Evolutionary conservation across 37 sponge, comb jelly and placozoan species (phyloP).

Genomic region (Petrosia ficiformis): DNA sequence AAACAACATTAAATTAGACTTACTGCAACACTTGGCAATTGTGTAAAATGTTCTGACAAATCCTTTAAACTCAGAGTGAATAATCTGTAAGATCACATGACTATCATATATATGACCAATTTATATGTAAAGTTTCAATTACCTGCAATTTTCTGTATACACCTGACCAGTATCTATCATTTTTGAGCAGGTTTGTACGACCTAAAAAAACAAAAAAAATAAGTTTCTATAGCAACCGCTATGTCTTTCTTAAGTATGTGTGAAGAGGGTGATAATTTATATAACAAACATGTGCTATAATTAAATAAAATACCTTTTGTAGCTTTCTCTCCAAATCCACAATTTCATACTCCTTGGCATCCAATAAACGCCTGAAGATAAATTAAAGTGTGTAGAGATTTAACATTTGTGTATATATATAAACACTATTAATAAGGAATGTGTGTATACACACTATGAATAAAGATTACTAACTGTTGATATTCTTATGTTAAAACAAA

Average conservation of each 20-base stretch:
- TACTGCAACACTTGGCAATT: constrained; percentile 16
- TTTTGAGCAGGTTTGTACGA: constrained; percentile 44
- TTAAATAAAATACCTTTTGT: background rate
- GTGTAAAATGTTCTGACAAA: constrained; percentile 33
- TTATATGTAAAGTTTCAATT: background rate
- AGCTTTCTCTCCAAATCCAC: constrained; percentile 1
- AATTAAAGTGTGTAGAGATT: background rate
- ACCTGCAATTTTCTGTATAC: constrained; percentile 19
- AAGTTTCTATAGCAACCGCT: too few relatives aligned
- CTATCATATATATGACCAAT: background rate
- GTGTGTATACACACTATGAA: too few relatives aligned
- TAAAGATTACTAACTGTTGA: too few relatives aligned
- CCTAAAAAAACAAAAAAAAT: constrained; percentile 7
- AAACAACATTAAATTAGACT: background rate
- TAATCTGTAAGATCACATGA: constrained; percentile 14
- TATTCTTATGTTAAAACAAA: too few relatives aligned
- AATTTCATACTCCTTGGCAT: background rate
- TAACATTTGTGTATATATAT: background rate
- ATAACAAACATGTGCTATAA: background rate
- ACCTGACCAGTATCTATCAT: constrained; percentile 42
- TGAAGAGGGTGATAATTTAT: background rate
- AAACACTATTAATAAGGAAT: background rate
- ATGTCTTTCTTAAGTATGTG: too few relatives aligned
- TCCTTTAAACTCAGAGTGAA: constrained; percentile 37
- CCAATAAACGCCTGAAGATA: background rate